Evolutionary conservation across 2,113 vertebrate genomes (phyloP), one percentile per base, ranked within the genome.

Genomic region (Thermophis baileyi): DNA sequence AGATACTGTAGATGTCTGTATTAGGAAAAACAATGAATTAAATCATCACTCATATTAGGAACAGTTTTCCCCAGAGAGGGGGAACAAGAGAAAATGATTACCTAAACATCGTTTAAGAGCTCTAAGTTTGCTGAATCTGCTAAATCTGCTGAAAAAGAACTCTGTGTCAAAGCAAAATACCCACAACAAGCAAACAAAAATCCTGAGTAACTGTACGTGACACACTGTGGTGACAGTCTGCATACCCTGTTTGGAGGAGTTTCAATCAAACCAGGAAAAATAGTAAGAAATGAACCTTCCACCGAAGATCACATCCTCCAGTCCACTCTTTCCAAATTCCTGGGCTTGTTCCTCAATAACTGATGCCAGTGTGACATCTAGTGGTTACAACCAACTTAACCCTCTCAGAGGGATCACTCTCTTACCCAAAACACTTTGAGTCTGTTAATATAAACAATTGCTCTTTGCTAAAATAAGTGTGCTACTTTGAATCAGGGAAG

Each of bases 351-450:
- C 89, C 92, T 92, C 89, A 4, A 88, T 96, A 95, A 91, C 44
- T 92, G 92, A 96, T 97, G 94, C 94, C 96, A 96, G 93, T 11
- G 0, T 97, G 98, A 97, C 98, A 98, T 54, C 98, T 98, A 98
- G 97, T 95, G 98, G 97, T 50, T n/a, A 44, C 85, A 95, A 40
- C n/a, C 69, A 44, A 90, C 89, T 97, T 97, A 97, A 97, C 96
- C 96, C 96, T 30, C 0, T 0, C 3, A 0, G 74, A 93, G 49
- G 25, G 6, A 18, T 44, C 57, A 53, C 12, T 6, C 3, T 74
- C 46, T 91, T 88, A 47, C 50, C 22, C 3, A 46, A 6, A 18
- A 95, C 18, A 51, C n/a, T 27, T n/a, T 81, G 35, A 35, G 11
- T 2, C 4, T 35, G 86, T 87, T 49, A 47, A 18, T 24, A 69